Evolutionary conservation across 2,113 vertebrate genomes (phyloP).

Genomic region (Mus spicilegus): DNA sequence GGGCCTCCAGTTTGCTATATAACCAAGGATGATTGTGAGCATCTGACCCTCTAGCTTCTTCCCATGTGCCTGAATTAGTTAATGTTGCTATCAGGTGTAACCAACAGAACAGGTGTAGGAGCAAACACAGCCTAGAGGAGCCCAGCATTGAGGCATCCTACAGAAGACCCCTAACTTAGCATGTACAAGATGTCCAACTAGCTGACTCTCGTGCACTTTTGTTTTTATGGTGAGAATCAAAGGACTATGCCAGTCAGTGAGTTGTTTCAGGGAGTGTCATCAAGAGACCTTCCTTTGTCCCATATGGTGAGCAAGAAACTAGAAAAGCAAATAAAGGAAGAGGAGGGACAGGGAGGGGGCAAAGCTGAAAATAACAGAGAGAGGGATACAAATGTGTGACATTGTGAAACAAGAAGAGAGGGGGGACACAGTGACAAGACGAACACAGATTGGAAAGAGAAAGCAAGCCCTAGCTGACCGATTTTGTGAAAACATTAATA

Average conservation of each 20-base stretch:
- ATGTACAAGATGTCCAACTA: fast-evolving
- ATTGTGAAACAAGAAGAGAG: not conserved
- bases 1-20: not conserved
- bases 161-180: not conserved
- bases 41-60: not conserved
- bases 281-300: not conserved
- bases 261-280: not conserved
- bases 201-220: not conserved
- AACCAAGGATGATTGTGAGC: not conserved
- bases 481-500: not conserved
- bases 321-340: conserved; percentile 1
- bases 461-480: not conserved
- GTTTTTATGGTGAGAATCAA: not conserved
- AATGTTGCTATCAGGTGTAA: not conserved
- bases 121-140: not conserved
- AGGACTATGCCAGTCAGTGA: not conserved
- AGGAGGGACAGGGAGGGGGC: not conserved
- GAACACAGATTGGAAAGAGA: not conserved
- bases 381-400: not conserved
- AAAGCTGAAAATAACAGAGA: not conserved
- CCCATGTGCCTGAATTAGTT: not conserved
- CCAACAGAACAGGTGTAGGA: not conserved
- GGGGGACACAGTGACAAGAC: not conserved
- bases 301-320: not conserved
- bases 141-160: no score